Conservation (phyloP, 2,113 vertebrate genomes). For the Chelonoidis abingdonii region DNA sequence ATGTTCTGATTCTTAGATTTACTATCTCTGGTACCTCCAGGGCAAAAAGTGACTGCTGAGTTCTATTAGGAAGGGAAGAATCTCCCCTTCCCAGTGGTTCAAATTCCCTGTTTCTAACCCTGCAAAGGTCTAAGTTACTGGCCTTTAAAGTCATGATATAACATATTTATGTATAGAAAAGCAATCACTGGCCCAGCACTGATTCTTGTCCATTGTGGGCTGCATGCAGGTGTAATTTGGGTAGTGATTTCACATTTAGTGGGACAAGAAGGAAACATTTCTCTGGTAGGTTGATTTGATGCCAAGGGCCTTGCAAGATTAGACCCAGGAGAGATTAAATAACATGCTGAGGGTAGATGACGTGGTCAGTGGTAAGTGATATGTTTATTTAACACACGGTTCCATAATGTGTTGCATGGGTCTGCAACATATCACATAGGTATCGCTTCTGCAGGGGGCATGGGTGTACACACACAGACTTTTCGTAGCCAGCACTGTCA, state of each 20-base stretch:
- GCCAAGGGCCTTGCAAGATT: not conserved
- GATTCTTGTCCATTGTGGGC: not conserved
- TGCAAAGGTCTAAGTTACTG: not conserved
- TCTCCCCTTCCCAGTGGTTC: not conserved
- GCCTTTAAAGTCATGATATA: not conserved
- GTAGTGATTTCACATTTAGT: not conserved
- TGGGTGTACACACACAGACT: not conserved
- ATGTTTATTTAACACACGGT: not conserved
- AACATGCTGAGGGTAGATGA: not conserved
- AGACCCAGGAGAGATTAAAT: not conserved
- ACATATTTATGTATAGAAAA: not conserved
- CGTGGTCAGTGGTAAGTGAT: not conserved
- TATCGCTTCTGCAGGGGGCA: not conserved
- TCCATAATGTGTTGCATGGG: not conserved
- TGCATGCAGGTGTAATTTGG: not conserved
- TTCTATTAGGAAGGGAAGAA: not conserved
- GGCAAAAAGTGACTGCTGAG: not conserved
- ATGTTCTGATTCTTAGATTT: not conserved
- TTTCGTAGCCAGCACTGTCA: not conserved
- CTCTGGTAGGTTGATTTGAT: not conserved
- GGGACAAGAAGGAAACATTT: not conserved
- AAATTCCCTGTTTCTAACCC: not conserved
- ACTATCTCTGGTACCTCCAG: not conserved
- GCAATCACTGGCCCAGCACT: fast-evolving
- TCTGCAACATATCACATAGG: not conserved